Base-by-base conservation (phyloP, 92 coral and sea anemone genomes). In the Heteractis magnifica region DNA sequence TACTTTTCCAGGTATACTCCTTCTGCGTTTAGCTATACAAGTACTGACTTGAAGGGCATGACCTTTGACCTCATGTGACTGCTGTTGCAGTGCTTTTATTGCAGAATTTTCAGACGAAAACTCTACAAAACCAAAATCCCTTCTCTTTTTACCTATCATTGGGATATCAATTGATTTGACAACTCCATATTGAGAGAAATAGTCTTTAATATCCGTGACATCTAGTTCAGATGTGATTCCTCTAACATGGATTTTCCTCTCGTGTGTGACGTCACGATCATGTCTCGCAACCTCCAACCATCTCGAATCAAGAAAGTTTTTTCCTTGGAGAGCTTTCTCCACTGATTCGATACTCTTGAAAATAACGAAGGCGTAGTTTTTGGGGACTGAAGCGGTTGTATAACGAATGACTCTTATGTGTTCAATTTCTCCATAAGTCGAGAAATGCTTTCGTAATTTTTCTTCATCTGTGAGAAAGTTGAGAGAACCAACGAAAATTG, bases 61-160 rank as follows among this genome's bases (percentile, higher is more conserved):
- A 3, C 85, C 64, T n/a, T 78, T 72, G 64, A 92, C 86, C 11
- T 77, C 53, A 18, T 89, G 90, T 7, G 14, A 41, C 44, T 74
- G 73, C 11, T 68, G 76, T 34, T 76, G 65, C 53, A 92, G 76
- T 34, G 94, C 92, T 51, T 56, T 86, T 6, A 83, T 50, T 18
- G 83, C 81, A 51, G 85, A 83, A 51, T 60, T 82, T 64, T 50
- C 52, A 20, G 89, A 80, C 11, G 81, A 65, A 72, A 89, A 92
- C 68, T 89, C 90, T 34, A 91, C 86, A 84, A 91, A 91, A 14
- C 94, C 89, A 62, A 86, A 91, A 55, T 87, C 77, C 62, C 80
- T 77, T 64, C 86, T 72, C 65, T 77, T 26, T 20, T 21, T 19
- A 23, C 84, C 78, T 10, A 79, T 86, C 62, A 77, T 23, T 52